Evolutionary conservation across 2,113 vertebrate genomes (phyloP), one percentile per base, ranked within the genome.

Genomic region (Siniperca knerii): DNA sequence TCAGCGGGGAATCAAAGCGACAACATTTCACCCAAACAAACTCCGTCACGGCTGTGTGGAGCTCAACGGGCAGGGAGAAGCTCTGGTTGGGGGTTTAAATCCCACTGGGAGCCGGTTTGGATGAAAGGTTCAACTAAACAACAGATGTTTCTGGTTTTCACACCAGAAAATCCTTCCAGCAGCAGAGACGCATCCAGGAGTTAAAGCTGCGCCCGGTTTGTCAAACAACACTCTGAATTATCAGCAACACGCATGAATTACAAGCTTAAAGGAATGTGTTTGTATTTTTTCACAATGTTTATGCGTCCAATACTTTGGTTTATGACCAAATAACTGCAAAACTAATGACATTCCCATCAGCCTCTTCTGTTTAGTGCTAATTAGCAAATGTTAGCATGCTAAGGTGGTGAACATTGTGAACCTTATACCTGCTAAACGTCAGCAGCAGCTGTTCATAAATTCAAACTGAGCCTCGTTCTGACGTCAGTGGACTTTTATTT

Each of bases 81-180:
- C 72, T 61, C 18, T 0, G 0, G 81, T 80, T 46, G 54, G 29
- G 57, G 77, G 62, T 70, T 86, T 70, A 74, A 81, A 46, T 86
- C 81, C 83, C 76, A 0, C 25, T 3, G 67, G 50, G 54, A 29
- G 50, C 64, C 18, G 61, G 50, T 21, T 4, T 13, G 60, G 44
- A 70, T 70, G 69, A 81, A 73, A 78, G 58, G 10, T 52, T 61
- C 55, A 60, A 11, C 42, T 37, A 44, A 82, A 79, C 79, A 66
- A n/a, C 87, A 82, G 74, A 60, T 77, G 76, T 33, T 77, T 73
- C 20, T 78, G 61, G 16, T 23, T 55, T 71, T 71, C 6, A 33
- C 42, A 35, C 2, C 42, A 75, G 69, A 35, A 21, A 60, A 66
- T 73, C n/a, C 15, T 67, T 50, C 29, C 25, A 33, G 2, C 35